Evolutionary conservation across 2,888 invertebrate species (phyloP).

Genomic region (Athalia cordata): DNA sequence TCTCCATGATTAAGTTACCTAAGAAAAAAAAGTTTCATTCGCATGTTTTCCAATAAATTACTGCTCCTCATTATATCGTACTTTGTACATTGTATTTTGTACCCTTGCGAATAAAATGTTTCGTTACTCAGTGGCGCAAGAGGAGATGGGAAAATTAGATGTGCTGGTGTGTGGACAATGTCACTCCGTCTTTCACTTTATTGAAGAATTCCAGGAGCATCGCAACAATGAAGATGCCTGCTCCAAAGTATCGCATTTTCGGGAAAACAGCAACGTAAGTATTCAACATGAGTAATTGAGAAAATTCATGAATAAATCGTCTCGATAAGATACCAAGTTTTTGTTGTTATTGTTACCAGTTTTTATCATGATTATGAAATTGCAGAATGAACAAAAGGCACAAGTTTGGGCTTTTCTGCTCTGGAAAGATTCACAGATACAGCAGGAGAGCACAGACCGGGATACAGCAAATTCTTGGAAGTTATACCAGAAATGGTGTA

Average conservation of each 20-base stretch:
- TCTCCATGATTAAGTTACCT: too few species aligned
- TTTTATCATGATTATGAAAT: conserved; percentile 10
- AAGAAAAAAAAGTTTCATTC: too few species aligned
- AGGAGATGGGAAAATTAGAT: conserved; percentile 85
- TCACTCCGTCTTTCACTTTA: conserved; percentile 85
- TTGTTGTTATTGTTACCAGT: too few species aligned
- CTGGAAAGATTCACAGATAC: conserved; percentile 83
- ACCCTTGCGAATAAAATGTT: conserved; percentile 34
- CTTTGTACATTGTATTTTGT: not conserved
- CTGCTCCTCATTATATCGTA: too few species aligned
- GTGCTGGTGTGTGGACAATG: conserved; percentile 90
- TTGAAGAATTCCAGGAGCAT: conserved; percentile 87
- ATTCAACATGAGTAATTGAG: not conserved
- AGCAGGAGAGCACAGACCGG: conserved; percentile 73
- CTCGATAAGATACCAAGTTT: too few species aligned
- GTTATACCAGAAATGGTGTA: conserved; percentile 89
- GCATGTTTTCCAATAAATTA: too few species aligned
- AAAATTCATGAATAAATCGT: not conserved
- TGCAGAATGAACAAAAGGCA: conserved; percentile 84
- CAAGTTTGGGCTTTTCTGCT: conserved; percentile 90
- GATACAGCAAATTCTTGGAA: conserved; percentile 83
- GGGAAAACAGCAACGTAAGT: conserved; percentile 79
- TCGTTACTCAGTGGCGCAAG: conserved; percentile 80
- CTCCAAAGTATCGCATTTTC: conserved; percentile 79
- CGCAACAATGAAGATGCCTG: conserved; percentile 78